Evolutionary conservation across 2,113 vertebrate species (phyloP).

Genomic region (Strigops habroptila): DNA sequence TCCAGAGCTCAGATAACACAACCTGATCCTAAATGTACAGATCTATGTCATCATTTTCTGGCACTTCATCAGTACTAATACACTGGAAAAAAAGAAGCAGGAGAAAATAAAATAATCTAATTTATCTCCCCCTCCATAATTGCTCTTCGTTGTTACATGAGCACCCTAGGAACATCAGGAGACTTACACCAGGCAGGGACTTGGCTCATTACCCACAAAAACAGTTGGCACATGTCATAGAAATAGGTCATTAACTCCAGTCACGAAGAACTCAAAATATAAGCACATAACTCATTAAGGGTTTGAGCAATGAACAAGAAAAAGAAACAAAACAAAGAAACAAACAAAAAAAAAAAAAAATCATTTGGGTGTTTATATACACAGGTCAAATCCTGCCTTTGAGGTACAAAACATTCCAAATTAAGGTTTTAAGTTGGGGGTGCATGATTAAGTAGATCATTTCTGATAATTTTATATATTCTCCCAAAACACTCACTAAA

Average conservation of each 20-base stretch:
- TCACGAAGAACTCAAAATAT: not conserved
- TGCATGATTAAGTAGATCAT: not conserved
- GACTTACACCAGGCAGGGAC: not conserved
- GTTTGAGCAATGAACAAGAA: not conserved
- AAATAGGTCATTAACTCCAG: slow-evolving; percentile 24
- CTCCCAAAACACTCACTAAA: not conserved
- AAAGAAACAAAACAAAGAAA: not conserved
- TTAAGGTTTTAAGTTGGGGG: not conserved
- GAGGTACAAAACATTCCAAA: not conserved
- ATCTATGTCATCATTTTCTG: not conserved
- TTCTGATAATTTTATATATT: not conserved
- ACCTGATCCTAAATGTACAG: not conserved
- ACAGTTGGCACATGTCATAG: not conserved
- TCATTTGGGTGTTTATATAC: not conserved
- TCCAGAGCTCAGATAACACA: not conserved
- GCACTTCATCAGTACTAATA: not conserved
- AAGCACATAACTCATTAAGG: not conserved
- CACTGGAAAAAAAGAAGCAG: not conserved
- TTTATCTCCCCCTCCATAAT: not conserved
- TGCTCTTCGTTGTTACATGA: not conserved
- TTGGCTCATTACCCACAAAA: slow-evolving; percentile 30
- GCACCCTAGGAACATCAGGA: not conserved
- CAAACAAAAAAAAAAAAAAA: not conserved
- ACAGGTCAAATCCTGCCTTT: not conserved
- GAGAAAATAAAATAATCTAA: not conserved